Evolutionary conservation across 2,113 vertebrate genomes (phyloP).

Genomic region (Gambusia affinis): DNA sequence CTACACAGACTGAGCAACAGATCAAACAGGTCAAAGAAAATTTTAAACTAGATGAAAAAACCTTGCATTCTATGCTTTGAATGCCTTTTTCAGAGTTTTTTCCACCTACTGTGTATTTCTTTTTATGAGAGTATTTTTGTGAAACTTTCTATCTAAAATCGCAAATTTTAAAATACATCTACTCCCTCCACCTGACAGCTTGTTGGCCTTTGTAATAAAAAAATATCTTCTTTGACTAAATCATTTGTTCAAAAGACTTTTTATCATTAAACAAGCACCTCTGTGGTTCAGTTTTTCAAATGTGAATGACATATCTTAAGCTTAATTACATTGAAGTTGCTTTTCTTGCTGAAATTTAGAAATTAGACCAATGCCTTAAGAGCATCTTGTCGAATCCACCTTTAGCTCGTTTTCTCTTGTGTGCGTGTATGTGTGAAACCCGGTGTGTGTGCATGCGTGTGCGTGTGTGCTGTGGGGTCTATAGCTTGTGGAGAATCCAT

Average conservation of each 20-base stretch:
- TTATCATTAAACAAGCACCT: not conserved
- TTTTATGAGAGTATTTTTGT: not conserved
- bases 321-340: not conserved
- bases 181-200: conserved; percentile 29
- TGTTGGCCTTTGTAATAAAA: conserved; percentile 12
- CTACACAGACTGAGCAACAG: conserved; percentile 55
- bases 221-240: conserved; percentile 1
- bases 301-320: conserved; percentile 9
- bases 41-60: conserved; percentile 15
- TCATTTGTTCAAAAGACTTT: conserved; percentile 17
- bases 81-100: not conserved
- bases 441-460: conserved; percentile 5
- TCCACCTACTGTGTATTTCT: not conserved
- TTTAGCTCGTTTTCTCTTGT: conserved; percentile 18
- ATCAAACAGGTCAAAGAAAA: conserved; percentile 40
- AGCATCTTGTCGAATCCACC: conserved; percentile 3
- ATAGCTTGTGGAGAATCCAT: conserved; percentile 73
- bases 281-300: not conserved
- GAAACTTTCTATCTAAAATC: not conserved
- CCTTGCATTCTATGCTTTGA: not conserved
- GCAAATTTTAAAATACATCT: conserved; percentile 18
- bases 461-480: conserved; percentile 48
- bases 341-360: not conserved
- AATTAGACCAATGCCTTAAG: not conserved
- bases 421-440: conserved; percentile 15